Evolutionary conservation across 2,113 vertebrate genomes (phyloP).

Genomic region (Chloropsis cyanopogon): DNA sequence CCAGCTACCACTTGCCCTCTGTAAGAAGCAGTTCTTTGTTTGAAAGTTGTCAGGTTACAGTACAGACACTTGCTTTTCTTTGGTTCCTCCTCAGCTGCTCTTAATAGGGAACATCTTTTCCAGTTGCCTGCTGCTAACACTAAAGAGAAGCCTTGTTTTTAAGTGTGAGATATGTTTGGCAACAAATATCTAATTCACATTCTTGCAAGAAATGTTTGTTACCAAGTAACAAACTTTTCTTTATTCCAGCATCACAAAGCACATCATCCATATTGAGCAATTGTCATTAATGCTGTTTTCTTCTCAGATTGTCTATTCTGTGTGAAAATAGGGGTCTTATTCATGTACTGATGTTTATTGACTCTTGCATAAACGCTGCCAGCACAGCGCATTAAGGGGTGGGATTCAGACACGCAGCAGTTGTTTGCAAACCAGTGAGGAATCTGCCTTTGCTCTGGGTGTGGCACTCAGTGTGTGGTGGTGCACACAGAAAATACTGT

Average conservation of each 20-base stretch:
- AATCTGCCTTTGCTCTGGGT: not conserved
- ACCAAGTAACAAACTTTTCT: not conserved
- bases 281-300: not conserved
- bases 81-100: not conserved
- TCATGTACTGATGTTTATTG: not conserved
- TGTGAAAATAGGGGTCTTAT: not conserved
- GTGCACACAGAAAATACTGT: not conserved
- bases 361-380: not conserved
- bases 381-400: not conserved
- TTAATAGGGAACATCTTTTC: not conserved
- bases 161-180: not conserved
- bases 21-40: not conserved
- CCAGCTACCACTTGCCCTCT: not conserved
- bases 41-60: not conserved
- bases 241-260: not conserved
- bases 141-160: not conserved
- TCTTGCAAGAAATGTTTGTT: not conserved
- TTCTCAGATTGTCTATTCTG: not conserved
- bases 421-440: not conserved
- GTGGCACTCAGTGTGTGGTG: not conserved
- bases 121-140: not conserved
- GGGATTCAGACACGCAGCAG: not conserved
- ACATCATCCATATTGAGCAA: not conserved
- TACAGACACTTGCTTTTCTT: not conserved
- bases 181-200: not conserved